Percentiles rank a stretch among this genome's conserved stretches.
These are phyloP conservation scores for Peromyscus californicus DNA, from an alignment of 2,113 vertebrate species.

Conservation along the genomic window DNA sequence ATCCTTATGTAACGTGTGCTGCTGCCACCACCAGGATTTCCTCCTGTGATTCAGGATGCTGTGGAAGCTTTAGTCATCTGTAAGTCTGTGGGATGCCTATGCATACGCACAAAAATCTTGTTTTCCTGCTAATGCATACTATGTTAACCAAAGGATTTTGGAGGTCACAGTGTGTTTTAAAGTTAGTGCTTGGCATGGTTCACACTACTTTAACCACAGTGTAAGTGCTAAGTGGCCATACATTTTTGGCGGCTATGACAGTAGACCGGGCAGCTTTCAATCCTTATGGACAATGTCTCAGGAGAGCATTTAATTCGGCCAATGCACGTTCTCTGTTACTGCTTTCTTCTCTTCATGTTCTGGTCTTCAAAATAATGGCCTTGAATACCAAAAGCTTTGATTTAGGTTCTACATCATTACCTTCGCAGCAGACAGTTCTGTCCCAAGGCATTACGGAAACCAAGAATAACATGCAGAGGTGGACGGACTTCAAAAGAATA, in stretches of 20 bases:
- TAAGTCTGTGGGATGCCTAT: not conserved
- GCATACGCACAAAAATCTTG: not conserved
- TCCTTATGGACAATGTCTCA: not conserved
- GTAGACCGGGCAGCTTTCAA: not conserved
- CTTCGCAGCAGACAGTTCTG: slow-evolving; percentile 48
- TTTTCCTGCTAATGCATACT: not conserved
- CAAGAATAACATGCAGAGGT: slow-evolving; percentile 30
- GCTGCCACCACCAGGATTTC: too few relatives aligned
- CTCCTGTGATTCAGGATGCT: not conserved
- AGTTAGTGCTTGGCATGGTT: not conserved
- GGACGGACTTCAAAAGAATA: slow-evolving; percentile 55
- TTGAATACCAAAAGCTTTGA: slow-evolving; percentile 47
- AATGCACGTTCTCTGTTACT: not conserved
- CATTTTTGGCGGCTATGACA: not conserved
- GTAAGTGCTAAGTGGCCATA: not conserved
- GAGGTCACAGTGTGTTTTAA: not conserved
- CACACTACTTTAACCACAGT: not conserved
- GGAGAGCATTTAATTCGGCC: not conserved
- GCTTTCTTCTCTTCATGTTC: slow-evolving; percentile 23
- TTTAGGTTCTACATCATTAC: slow-evolving; percentile 56
- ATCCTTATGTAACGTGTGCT: not conserved
- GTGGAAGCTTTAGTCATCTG: not conserved
- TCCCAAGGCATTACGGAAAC: slow-evolving; percentile 31
- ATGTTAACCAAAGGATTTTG: not conserved
- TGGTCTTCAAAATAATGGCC: not conserved